Evolutionary conservation across 2,113 vertebrate genomes (phyloP).

Genomic region (Brevimyrus niger): DNA sequence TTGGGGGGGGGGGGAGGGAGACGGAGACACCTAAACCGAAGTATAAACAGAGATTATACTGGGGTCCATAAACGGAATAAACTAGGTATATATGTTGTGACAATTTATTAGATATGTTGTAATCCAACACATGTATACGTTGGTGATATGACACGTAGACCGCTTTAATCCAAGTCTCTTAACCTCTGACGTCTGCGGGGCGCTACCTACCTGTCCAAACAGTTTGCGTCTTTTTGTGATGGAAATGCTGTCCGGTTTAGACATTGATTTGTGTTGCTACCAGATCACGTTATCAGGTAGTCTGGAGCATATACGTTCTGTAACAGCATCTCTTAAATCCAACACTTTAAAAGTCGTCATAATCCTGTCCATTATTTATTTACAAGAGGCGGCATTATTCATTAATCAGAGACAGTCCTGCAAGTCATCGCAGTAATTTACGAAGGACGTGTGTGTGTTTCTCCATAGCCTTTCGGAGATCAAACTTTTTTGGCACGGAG

Average conservation of each 20-base stretch:
- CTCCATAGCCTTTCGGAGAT: not conserved
- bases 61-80: not conserved
- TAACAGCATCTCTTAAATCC: slow-evolving; percentile 22
- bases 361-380: slow-evolving; percentile 21
- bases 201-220: not conserved
- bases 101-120: not conserved
- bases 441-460: not conserved
- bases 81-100: not conserved
- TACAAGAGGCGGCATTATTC: slow-evolving; percentile 10
- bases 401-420: not conserved
- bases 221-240: not conserved
- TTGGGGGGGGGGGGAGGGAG: too few species aligned
- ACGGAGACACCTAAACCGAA: not conserved
- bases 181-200: not conserved
- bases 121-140: not conserved
- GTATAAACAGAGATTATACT: not conserved
- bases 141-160: not conserved
- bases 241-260: slow-evolving; percentile 1
- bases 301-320: slow-evolving; percentile 10
- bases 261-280: not conserved
- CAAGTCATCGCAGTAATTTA: slow-evolving; percentile 15
- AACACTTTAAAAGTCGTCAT: slow-evolving; percentile 19
- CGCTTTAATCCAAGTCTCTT: not conserved
- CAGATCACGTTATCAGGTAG: slow-evolving; percentile 9
- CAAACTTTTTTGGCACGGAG: not conserved